Evolutionary conservation across 2,888 invertebrate species (phyloP), one percentile per base, ranked within the genome.

Genomic region (Melieria omissa): DNA sequence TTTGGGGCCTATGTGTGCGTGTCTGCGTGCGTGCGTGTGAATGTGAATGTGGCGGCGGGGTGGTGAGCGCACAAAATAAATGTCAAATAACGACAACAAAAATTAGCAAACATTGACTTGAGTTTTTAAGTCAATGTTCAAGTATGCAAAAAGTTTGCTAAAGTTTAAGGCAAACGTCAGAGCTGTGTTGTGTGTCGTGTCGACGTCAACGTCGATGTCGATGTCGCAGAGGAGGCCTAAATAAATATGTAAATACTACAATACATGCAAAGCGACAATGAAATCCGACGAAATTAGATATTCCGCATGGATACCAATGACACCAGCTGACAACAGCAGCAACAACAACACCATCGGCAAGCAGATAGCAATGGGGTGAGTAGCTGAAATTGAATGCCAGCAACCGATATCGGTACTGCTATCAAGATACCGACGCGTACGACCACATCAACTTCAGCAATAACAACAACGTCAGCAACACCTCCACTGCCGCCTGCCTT

Each of bases 241-340:
- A 49, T 49, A 10, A 12, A 49, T 9, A 49, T 10, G 49, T 49
- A 29, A 29, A 29, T 29, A 29, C 29, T 1, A 12, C 12, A 49
- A 12, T 49, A 2, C 49, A 12, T 49, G 9, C 10, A 49, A 10
- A 49, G 12, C 52, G 14, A 52, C 12, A 52, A 52, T 52, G 52
- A 9, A 10, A 49, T 12, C 12, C 49, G 52, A 6, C 5, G 55
- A 41, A 70, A 70, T 70, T 70, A 47, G n/a, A 63, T 70, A 65
- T 70, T 65, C 65, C 65, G 71, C 65, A 61, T 65, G 65, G 65
- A 61, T 54, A 71, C 71, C 54, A 9, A 67, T 29, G 46, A 65
- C 9, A 64, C 7, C 29, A 29, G 29, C 29, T 29, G 29, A 29
- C 29, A 29, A 29, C 29, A 29, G 29, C 29, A 29, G 29, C 29